Evolutionary conservation across 2,888 invertebrate genomes (phyloP), one percentile per base, ranked within the genome.

Genomic region (Orgyia antiqua): DNA sequence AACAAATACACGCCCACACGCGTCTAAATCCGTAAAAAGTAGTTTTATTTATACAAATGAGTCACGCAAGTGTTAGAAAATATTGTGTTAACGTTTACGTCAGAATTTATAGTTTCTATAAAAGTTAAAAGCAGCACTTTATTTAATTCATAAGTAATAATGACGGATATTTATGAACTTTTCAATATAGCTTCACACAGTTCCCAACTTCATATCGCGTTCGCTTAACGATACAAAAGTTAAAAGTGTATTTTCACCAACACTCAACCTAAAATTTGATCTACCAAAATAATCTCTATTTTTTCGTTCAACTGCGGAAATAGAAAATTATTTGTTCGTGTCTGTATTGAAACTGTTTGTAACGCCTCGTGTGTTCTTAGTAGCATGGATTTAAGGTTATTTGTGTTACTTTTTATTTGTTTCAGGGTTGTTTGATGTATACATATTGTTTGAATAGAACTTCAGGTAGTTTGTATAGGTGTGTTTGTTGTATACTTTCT

Each of bases 311-410:
- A 29, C 19, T 21, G 31, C 33, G 45, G 50, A 50, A 56, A 50
- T 39, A 42, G 49, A 46, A 53, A 46, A 55, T 55, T 48, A 55
- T 51, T 58, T 48, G 31, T 33, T 43, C 33, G 40, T 38, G 41
- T n/a, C n/a, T 32, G 36, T 42, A 47, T 39, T 42, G 44, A 29
- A 39, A 42, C 50, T 42, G 45, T 56, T 51, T 47, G 51, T 47
- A 47, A 46, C 39, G 56, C 44, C n/a, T 48, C 49, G 45, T 39
- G 35, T 48, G 45, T 36, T 34, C 37, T 28, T n/a, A n/a, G 39
- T 42, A 26, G 30, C 27, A 24, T 27, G 18, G 25, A 20, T 38
- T 41, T 28, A 36, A 17, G 15, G 39, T 34, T 29, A 6, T 18
- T 18, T 18, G 2, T 18, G 2, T n/a, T n/a, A n/a, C n/a, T n/a